These are phyloP conservation scores for Sorex maritimensis DNA, from an alignment of 2,797 vertebrate species.

Conservation along the genomic window DNA sequence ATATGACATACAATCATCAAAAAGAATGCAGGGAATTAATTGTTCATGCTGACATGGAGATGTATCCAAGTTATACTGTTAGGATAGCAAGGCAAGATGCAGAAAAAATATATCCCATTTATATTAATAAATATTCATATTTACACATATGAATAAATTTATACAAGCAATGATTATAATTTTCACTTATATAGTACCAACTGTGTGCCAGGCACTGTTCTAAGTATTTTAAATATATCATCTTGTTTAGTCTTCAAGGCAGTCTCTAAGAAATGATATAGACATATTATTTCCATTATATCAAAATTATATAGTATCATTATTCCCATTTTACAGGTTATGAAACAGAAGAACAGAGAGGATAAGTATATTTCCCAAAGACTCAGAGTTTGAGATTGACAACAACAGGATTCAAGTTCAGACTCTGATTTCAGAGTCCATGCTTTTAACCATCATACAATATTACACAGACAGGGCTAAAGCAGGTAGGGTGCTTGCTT, in stretches of 20 bases:
- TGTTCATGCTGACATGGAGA: slow-evolving; percentile 39
- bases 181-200: slow-evolving; percentile 37
- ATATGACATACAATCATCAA: slow-evolving; percentile 15
- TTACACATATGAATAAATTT: background rate
- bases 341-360: slow-evolving; percentile 52
- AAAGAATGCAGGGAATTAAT: slow-evolving; percentile 52
- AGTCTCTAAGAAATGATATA: slow-evolving; percentile 13
- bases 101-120: slow-evolving; percentile 27
- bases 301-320: background rate
- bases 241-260: slow-evolving; percentile 68
- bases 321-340: slow-evolving; percentile 58
- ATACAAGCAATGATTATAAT: slow-evolving; percentile 39
- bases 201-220: slow-evolving; percentile 43
- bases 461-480: background rate
- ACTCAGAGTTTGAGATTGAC: slow-evolving; percentile 49
- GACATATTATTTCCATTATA: no score
- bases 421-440: slow-evolving; percentile 22
- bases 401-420: slow-evolving; percentile 70
- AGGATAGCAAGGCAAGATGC: slow-evolving; percentile 68
- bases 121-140: slow-evolving; percentile 46
- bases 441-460: slow-evolving; percentile 41
- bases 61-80: background rate
- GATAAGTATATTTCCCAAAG: slow-evolving; percentile 52
- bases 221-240: slow-evolving; percentile 39
- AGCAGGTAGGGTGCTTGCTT: no score